Evolutionary conservation across 2,888 invertebrate genomes (phyloP).

Genomic region (Eristalinus sepulchralis): DNA sequence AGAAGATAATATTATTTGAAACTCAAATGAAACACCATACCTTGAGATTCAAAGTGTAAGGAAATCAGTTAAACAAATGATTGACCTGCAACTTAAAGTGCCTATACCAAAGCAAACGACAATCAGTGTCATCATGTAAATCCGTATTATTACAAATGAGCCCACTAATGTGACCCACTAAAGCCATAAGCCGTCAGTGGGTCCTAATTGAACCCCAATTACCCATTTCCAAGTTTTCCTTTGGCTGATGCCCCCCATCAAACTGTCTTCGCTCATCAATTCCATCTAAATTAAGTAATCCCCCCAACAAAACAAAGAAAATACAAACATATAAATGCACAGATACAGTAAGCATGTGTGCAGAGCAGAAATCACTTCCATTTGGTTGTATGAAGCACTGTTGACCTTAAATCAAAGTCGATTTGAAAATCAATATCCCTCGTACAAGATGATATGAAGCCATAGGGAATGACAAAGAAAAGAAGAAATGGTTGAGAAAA

Average conservation of each 20-base stretch:
- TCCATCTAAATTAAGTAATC: constrained; percentile 55
- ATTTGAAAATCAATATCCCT: constrained; percentile 55
- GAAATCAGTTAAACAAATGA: neutral
- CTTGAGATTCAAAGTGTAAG: too few species aligned
- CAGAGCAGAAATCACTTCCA: constrained; percentile 2
- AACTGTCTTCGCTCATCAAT: constrained; percentile 50
- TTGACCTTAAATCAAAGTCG: constrained; percentile 59
- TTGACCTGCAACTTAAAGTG: neutral
- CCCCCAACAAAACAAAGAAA: neutral
- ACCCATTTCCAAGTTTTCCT: constrained; percentile 8
- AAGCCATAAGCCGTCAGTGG: neutral
- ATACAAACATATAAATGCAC: neutral
- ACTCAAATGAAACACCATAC: too few species aligned
- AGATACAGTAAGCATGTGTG: neutral
- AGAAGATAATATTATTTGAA: too few species aligned
- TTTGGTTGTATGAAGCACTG: constrained; percentile 5
- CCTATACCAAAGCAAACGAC: neutral
- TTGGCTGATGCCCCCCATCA: constrained; percentile 17
- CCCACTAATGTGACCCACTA: neutral
- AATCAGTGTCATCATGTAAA: neutral
- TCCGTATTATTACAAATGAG: neutral
- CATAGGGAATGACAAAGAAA: neutral
- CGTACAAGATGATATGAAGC: neutral
- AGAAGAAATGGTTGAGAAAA: constrained; percentile 9
- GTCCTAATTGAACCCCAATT: constrained; percentile 29